These are phyloP conservation scores for Spondyliosoma cantharus DNA, from an alignment of 2,797 vertebrate species.

Conservation along the genomic window DNA sequence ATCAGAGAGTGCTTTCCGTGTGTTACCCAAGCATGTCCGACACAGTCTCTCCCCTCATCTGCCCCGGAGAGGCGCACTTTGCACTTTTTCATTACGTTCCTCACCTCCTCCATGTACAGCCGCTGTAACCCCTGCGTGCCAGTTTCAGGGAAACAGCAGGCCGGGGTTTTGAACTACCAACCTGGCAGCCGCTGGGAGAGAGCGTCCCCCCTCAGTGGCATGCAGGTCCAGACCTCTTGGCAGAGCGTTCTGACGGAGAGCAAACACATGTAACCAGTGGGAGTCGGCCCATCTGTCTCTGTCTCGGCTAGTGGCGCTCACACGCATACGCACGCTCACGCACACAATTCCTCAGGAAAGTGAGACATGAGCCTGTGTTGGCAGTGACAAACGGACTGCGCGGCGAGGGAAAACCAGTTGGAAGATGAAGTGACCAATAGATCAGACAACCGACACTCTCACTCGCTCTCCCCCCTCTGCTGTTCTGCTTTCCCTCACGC, in stretches of 20 bases:
- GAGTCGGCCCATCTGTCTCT: constrained; percentile 78
- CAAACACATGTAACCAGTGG: constrained; percentile 74
- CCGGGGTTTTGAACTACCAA: constrained; percentile 64
- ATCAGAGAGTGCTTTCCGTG: not conserved
- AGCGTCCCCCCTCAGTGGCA: constrained; percentile 35
- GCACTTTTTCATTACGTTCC: constrained; percentile 20
- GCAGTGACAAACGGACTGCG: constrained; percentile 72
- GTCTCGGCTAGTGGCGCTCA: constrained; percentile 47
- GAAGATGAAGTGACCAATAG: constrained; percentile 74
- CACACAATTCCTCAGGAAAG: constrained; percentile 59
- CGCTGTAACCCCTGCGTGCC: constrained; percentile 4
- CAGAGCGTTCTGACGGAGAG: constrained; percentile 64
- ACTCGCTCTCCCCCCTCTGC: not conserved
- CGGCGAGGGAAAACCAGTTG: constrained; percentile 59
- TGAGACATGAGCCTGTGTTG: constrained; percentile 67
- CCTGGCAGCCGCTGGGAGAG: constrained; percentile 26
- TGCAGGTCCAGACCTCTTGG: constrained; percentile 69
- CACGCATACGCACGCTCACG: constrained; percentile 6
- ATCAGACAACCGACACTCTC: constrained; percentile 56
- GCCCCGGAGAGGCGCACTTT: not conserved
- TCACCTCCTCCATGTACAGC: constrained; percentile 10
- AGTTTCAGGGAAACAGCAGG: constrained; percentile 47
- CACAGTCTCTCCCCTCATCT: constrained; percentile 15
- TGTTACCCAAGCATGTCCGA: not conserved
- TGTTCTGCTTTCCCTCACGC: constrained; percentile 2